Evolutionary conservation across 2,113 vertebrate genomes (phyloP), one percentile per base, ranked within the genome.

Genomic region (Strigops habroptila): DNA sequence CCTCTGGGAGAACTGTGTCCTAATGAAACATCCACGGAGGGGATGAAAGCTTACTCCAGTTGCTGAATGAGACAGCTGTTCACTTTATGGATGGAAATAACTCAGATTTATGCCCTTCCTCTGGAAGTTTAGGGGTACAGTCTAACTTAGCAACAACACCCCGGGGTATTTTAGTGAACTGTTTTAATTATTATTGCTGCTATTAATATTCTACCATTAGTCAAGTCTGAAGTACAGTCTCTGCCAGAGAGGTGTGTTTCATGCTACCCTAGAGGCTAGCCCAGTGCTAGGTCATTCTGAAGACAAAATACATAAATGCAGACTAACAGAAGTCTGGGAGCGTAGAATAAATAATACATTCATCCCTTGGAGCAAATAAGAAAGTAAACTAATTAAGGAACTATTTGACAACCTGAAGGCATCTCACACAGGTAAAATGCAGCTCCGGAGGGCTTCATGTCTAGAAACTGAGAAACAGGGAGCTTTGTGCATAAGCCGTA

Each of bases 131-230:
- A 94, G 91, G 91, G 91, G 81, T 89, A 63, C 49, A 74, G 57
- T 18, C 78, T 91, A 89, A 85, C 57, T 73, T 41, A 57, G 65
- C 65, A 92, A 90, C 41, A 92, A 51, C 75, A 67, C 83, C 53
- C 86, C n/a, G 10, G 84, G 67, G 94, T 71, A 71, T 93, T 93
- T 91, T 41, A 87, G 62, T 44, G 44, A 37, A 27, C 37, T 51
- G 68, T 30, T 96, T 94, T 96, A 95, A 96, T 91, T 96, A 89
- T 75, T 86, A 83, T 86, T 86, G 92, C 79, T 53, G 92, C 93
- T 89, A 79, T 91, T 92, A 91, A 83, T 91, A 81, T 69, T 83
- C 39, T 67, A 49, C 62, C 80, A 69, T 92, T 68, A 91, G 41
- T 89, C 90, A 84, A 91, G 70, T 44, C 74, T 91, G 81, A 76